Evolutionary conservation across 2,797 vertebrate genomes (phyloP), one percentile per base, ranked within the genome.

Genomic region (Aldrovandia affinis): DNA sequence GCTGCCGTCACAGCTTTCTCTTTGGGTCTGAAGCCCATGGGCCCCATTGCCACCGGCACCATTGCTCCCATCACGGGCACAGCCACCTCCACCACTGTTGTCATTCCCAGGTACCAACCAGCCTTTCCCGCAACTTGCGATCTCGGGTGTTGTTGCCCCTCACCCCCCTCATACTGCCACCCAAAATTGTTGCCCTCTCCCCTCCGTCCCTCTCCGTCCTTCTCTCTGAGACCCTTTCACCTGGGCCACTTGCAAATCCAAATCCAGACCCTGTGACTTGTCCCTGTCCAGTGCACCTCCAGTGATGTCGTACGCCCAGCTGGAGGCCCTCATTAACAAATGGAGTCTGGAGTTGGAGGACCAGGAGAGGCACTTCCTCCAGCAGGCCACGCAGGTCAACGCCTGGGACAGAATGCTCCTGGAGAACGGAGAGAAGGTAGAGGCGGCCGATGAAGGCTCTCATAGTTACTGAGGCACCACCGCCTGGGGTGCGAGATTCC

Each of bases 351-450:
- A 96, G 65, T 91, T 96, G 81, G 95, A 99, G 86, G 98, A 99
- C 89, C 98, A 99, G 83, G 98, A 99, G 89, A 96, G 98, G 78
- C 97, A 99, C 85, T 99, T 99, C 92, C 93, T 99, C 0, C 97
- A 98, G 87, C 98, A 99, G 86, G 98, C 98, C 0, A 99, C 98
- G 95, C 95, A 96, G 65, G 95, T 96, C 83, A 96, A 96, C 0
- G 95, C 94, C 82, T 96, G 96, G 95, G 96, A 96, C 89, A 87
- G 52, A 42, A 96, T 28, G 0, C 85, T 96, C 18, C 94, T 96
- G 0, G 94, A 95, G 86, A 96, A 96, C 0, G 95, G 95, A 0
- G 96, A 96, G 84, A 95, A 94, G 91, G 94, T 94, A 42, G 80
- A 75, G 0, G 28, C 2, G 3, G 28, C 7, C 2, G 14, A 30